Evolutionary conservation across 1,140 invertebrate species (phyloP).

Genomic region (Macrotrachela quadricornifera): DNA sequence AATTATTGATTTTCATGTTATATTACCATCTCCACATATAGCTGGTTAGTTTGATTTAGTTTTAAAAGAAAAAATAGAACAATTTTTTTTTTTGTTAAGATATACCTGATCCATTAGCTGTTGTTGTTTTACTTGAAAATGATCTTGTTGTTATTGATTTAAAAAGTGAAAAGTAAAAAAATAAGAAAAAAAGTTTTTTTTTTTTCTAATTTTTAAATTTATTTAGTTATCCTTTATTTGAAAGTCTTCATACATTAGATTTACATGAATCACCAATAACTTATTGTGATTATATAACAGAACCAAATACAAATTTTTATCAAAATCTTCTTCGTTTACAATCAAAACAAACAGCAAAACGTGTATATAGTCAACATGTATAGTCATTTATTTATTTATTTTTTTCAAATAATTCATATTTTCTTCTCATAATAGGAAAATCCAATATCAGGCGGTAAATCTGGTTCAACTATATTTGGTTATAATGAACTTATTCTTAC

Average conservation of each 20-base stretch:
- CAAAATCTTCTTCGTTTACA: too few species aligned
- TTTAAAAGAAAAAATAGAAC: too few species aligned
- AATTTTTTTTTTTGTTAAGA: too few species aligned
- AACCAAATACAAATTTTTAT: slow-evolving; percentile 34
- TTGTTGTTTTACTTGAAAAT: slow-evolving; percentile 85
- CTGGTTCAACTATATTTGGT: slow-evolving; percentile 71
- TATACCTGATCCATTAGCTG: slow-evolving; percentile 68
- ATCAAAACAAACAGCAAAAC: too few species aligned
- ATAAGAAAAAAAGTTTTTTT: too few species aligned
- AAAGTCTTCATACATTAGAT: slow-evolving; percentile 98
- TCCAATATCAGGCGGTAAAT: slow-evolving; percentile 77
- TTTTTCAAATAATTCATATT: too few species aligned
- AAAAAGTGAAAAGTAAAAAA: slow-evolving; percentile 41
- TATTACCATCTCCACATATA: too few species aligned
- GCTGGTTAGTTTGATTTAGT: too few species aligned
- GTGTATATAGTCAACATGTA: too few species aligned
- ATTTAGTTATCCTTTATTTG: slow-evolving; percentile 73
- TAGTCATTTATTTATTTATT: too few species aligned
- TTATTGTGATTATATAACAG: slow-evolving; percentile 78
- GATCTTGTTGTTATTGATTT: slow-evolving; percentile 94
- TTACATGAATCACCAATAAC: slow-evolving; percentile 90
- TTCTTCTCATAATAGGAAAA: slow-evolving; percentile 65
- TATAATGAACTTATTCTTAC: slow-evolving; percentile 91
- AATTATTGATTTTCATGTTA: too few species aligned
- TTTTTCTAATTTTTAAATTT: too few species aligned